A percentile compares a stretch with the other conserved stretches of the same genome.
phyloP scores from a whole-genome alignment of 2,797 vertebrate genomes.

The Coluber constrictor region DNA sequence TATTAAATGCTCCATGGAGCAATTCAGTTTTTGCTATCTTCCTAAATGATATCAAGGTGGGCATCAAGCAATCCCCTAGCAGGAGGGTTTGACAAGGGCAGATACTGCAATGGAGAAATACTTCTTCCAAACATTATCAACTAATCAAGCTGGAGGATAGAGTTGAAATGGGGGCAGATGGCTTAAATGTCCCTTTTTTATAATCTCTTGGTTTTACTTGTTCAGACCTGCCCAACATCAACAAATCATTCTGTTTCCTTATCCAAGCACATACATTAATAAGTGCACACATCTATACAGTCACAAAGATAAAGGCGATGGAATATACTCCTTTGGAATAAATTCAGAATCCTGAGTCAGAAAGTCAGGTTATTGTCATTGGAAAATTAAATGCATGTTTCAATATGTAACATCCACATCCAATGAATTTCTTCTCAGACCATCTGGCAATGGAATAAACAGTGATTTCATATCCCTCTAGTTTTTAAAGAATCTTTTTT shows the following conservation, averaged over 20 bases:
- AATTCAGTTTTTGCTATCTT: not conserved
- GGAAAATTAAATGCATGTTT: not conserved
- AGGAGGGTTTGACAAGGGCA: not conserved
- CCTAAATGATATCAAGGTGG: not conserved
- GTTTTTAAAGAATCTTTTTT: not conserved
- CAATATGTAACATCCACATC: not conserved
- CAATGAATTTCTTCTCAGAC: not conserved
- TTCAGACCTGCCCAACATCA: not conserved
- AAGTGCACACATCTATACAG: not conserved
- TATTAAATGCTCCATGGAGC: not conserved
- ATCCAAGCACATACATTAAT: not conserved
- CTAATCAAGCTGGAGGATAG: not conserved
- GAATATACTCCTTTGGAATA: not conserved
- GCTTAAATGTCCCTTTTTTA: not conserved
- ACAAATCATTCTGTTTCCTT: not conserved
- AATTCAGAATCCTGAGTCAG: not conserved
- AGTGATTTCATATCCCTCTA: not conserved
- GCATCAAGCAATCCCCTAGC: not conserved
- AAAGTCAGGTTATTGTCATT: not conserved
- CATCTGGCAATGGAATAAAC: not conserved
- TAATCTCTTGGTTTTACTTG: not conserved
- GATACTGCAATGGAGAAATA: not conserved
- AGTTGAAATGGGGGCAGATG: not conserved
- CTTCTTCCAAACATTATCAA: not conserved
- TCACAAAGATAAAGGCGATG: not conserved